Evolutionary conservation across 2,797 vertebrate genomes (phyloP).

Genomic region (Arremon brunneinucha): DNA sequence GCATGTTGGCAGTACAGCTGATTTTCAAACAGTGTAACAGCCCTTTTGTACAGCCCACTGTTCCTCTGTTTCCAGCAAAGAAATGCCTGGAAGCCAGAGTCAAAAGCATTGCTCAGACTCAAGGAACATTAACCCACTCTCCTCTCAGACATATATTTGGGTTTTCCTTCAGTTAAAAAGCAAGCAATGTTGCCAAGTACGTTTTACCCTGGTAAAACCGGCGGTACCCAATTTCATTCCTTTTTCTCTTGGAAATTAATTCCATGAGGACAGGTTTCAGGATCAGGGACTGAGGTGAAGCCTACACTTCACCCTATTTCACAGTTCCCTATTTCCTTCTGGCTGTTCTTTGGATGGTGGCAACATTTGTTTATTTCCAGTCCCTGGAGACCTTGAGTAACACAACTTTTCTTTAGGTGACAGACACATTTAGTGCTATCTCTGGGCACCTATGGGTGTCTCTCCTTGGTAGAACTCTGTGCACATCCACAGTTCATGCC

Average conservation of each 20-base stretch:
- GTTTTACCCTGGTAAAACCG: not conserved
- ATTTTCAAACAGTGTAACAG: not conserved
- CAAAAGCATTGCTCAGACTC: not conserved
- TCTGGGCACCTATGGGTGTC: not conserved
- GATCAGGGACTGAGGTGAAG: not conserved
- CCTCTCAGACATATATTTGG: not conserved
- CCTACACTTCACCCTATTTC: not conserved
- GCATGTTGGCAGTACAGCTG: slow-evolving; percentile 16
- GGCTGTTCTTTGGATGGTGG: not conserved
- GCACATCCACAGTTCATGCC: not conserved
- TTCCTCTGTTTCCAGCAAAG: not conserved
- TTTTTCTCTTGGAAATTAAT: not conserved
- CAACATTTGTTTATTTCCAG: not conserved
- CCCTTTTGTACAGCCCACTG: not conserved
- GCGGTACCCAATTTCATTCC: not conserved
- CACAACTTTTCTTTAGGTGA: not conserved
- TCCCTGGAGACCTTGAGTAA: rapidly evolving
- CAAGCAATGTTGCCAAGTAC: not conserved
- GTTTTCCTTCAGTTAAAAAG: not conserved
- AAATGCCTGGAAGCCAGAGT: not conserved
- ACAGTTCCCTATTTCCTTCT: not conserved
- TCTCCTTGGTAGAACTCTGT: not conserved
- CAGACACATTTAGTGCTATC: rapidly evolving
- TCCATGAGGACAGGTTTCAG: not conserved
- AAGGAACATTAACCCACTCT: not conserved